Base-by-base conservation (phyloP, 2,113 vertebrate genomes). In the Scalopus aquaticus region DNA sequence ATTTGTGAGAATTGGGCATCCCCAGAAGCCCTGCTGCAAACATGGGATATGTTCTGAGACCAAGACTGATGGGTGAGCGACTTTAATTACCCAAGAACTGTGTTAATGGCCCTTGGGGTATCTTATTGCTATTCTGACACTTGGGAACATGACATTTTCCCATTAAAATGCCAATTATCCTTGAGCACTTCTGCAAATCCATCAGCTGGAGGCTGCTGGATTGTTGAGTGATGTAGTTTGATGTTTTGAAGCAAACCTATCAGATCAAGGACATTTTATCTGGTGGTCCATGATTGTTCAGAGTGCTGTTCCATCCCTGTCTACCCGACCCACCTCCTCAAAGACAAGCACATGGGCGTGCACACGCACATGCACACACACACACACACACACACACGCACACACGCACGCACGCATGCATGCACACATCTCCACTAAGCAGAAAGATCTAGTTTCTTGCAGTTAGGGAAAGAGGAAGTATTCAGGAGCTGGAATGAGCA, bases 161-260 rank as follows among this genome's bases (percentile, higher is more conserved):
- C 96, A 97, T 97, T 97, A 97, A 97, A 96, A 96, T 94, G 95
- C 95, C 97, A 97, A 97, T 97, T 96, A 97, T 93, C 93, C 94
- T 90, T 70, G 92, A 95, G 81, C 54, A 81, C 60, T 93, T 94
- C 92, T 96, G 95, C 87, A 96, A 83, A 97, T 95, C 95, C 95
- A 97, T 97, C 95, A 95, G 90, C 92, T 85, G 77, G 58, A 91
- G 91, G 84, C 94, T 94, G 87, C 86, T 0, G 58, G 90, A 49
- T 94, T 83, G 95, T 93, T 2, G 37, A 90, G 65, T 2, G 69
- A 87, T 42, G 77, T 19, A 1, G 90, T 70, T 91, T 92, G 93
- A 95, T 76, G 94, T 80, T 88, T 76, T 91, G 95, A 94, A 93
- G 88, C 37, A 54, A 92, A 81, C 30, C 51, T 42, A 77, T 84